Evolutionary conservation across 92 coral and sea anemone species (phyloP).

Genomic region (Pocillopora grandis): DNA sequence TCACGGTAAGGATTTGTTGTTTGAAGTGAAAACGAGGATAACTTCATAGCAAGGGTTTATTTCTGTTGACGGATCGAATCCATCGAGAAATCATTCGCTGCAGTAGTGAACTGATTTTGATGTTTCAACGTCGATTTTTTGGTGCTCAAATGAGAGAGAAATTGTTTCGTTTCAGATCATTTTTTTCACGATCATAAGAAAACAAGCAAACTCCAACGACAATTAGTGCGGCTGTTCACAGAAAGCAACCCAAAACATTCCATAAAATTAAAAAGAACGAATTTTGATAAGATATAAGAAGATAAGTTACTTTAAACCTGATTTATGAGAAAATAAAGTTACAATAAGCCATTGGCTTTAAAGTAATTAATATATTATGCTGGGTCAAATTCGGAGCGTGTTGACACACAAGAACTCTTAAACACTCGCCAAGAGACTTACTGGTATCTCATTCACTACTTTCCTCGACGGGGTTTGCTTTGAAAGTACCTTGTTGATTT

Average conservation of each 20-base stretch:
- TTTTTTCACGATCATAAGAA: background rate
- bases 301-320: background rate
- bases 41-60: background rate
- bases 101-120: background rate
- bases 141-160: background rate
- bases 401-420: background rate
- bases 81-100: background rate
- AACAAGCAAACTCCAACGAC: background rate
- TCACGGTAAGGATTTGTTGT: conserved; percentile 23
- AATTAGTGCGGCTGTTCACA: background rate
- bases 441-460: background rate
- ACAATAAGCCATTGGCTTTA: background rate
- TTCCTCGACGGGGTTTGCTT: no score
- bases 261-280: background rate
- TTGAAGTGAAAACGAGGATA: background rate
- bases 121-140: background rate
- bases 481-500: no score
- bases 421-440: background rate
- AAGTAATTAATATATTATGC: background rate
- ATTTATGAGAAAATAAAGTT: background rate
- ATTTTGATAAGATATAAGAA: no score
- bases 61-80: background rate
- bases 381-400: background rate
- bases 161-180: background rate
- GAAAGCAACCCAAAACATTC: background rate